Evolutionary conservation across 1,140 invertebrate species (phyloP), one percentile per base, ranked within the genome.

Genomic region (Phymastichus coffea): DNA sequence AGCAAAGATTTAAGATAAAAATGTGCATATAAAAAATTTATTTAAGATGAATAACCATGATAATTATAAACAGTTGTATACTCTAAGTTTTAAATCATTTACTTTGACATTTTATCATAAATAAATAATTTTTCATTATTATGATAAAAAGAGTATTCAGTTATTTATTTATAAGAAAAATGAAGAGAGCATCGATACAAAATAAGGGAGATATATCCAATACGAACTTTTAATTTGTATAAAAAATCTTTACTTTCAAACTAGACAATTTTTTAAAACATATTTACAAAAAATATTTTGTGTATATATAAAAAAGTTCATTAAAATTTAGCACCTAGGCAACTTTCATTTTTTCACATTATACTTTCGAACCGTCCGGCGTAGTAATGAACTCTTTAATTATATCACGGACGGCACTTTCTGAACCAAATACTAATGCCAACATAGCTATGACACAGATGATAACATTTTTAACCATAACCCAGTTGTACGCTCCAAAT

Each of bases 361-460:
- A 12, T 23, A 35, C 19, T 33, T 37, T 20, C 22, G 22, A 23
- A 22, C 4, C 22, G 22, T 25, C 25, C 41, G 25, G 25, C 25
- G 22, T 6, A 25, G 1, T 22, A 8, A 37, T 19, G 8, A 37
- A 7, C 19, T 37, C 37, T 20, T 67, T 67, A 2, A 86, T 68
- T 62, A 95, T 94, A 28, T 88, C 85, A n/a, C 77, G 63, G 15
- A 94, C 76, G 25, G 91, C 89, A 14, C 84, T 86, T 67, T 85
- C 87, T 25, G 92, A 90, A 41, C 93, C 93, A 65, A 92, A 93
- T 46, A 92, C 65, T 43, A 95, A 80, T 1, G 91, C 90, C 41
- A 87, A 76, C 0, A 92, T 23, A 4, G 92, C 92, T 64, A 93
- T 88, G 4, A 88, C 67, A 9, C 84, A 71, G 20, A 96, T 85